Evolutionary conservation across 2,113 vertebrate species (phyloP).

Genomic region (Ophthalmolycus amberensis): DNA sequence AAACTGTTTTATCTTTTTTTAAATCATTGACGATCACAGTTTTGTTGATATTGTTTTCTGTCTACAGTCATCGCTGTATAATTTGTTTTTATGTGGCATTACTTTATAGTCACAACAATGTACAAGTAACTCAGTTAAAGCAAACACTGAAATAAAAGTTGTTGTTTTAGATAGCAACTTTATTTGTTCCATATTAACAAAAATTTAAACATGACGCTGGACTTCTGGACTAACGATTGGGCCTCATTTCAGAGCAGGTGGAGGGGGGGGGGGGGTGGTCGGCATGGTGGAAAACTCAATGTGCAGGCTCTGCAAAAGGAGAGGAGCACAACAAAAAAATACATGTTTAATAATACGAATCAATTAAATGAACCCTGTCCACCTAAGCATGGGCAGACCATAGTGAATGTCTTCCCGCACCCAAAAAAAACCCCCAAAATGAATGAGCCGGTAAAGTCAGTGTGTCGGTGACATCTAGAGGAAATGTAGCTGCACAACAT

Average conservation of each 20-base stretch:
- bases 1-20: no score
- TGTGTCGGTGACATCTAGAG: constrained; percentile 54
- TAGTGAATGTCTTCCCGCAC: not conserved
- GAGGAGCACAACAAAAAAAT: not conserved
- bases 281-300: constrained; percentile 63
- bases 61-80: not conserved
- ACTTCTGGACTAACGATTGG: constrained; percentile 39
- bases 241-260: constrained; percentile 64
- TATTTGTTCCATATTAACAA: constrained; percentile 83
- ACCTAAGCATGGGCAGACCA: not conserved
- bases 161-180: constrained; percentile 61
- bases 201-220: constrained; percentile 62
- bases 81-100: no score
- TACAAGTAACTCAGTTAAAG: not conserved
- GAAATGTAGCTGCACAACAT: constrained; percentile 14
- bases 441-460: not conserved
- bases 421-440: not conserved
- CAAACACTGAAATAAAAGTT: not conserved
- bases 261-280: constrained; percentile 26
- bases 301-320: constrained; percentile 73
- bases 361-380: not conserved
- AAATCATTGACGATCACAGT: not conserved
- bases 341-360: not conserved
- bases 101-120: not conserved
- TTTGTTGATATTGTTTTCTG: not conserved